These are phyloP conservation scores for Pseudois nayaur DNA, from an alignment of 2,113 vertebrate species.

Conservation along the genomic window DNA sequence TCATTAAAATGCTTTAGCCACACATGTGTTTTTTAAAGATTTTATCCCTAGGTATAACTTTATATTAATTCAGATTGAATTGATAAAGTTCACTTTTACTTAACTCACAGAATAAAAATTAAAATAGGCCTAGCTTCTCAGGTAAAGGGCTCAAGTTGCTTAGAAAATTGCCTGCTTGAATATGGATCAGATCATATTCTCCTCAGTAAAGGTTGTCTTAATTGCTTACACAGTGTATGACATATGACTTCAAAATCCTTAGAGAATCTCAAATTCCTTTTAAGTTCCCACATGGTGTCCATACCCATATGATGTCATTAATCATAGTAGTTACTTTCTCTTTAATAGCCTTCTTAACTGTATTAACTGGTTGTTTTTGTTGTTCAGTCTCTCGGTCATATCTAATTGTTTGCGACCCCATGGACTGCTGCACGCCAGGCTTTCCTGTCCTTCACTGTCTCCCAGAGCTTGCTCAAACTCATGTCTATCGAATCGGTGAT, in stretches of 20 bases:
- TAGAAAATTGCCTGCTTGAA: background rate
- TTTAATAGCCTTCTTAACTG: background rate
- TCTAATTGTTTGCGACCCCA: background rate
- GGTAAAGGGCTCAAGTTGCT: background rate
- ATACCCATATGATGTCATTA: background rate
- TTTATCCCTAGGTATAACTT: background rate
- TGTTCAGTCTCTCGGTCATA: background rate
- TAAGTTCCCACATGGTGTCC: background rate
- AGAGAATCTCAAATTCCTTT: background rate
- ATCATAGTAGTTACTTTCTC: background rate
- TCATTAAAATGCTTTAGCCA: background rate
- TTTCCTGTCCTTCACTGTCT: background rate
- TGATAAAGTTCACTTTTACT: background rate
- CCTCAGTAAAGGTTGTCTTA: background rate
- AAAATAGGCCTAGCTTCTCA: background rate
- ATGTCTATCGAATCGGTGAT: background rate
- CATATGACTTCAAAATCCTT: background rate
- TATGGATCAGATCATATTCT: background rate
- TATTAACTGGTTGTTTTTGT: background rate
- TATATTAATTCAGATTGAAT: background rate
- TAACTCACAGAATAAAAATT: background rate
- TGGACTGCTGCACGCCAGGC: background rate
- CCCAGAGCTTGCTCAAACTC: background rate
- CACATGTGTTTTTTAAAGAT: background rate
- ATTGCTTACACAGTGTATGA: background rate